Percentiles rank a stretch among this genome's conserved stretches.
phyloP scores from a whole-genome alignment of 2,797 vertebrate species.

The Oreochromis grahami region DNA sequence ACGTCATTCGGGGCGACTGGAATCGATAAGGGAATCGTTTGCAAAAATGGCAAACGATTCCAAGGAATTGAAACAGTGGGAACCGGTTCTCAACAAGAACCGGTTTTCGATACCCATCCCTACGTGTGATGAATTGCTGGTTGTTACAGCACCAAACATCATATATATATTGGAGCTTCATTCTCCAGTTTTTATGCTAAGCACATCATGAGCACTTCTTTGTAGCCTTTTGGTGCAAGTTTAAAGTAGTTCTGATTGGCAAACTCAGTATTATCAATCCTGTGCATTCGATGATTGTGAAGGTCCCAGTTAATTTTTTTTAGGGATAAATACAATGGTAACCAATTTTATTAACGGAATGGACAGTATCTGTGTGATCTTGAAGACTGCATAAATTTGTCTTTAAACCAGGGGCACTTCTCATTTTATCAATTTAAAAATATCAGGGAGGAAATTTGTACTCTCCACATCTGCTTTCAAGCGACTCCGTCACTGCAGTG shows the following conservation, averaged over 20 bases:
- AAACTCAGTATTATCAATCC: not conserved
- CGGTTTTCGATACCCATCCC: no score
- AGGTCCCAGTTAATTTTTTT: not conserved
- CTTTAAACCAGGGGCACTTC: not conserved
- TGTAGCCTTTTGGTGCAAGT: not conserved
- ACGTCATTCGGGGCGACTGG: no score
- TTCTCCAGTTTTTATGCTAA: not conserved
- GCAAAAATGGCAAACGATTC: no score
- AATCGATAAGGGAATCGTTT: no score
- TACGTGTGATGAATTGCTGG: not conserved
- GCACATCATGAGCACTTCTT: not conserved
- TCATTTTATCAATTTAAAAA: constrained; percentile 1
- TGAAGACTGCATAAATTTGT: not conserved
- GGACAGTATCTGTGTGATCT: not conserved
- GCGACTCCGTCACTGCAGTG: constrained; percentile 8
- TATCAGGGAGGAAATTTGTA: not conserved
- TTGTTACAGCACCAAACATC: not conserved
- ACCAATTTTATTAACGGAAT: not conserved
- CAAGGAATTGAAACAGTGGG: no score
- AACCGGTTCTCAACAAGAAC: no score
- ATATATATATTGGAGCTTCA: not conserved
- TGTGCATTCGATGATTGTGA: not conserved
- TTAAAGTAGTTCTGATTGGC: not conserved
- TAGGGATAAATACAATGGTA: not conserved
- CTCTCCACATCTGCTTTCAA: not conserved